Evolutionary conservation across 1,140 invertebrate genomes (phyloP).

Genomic region (Brachionus rotundiformis): DNA sequence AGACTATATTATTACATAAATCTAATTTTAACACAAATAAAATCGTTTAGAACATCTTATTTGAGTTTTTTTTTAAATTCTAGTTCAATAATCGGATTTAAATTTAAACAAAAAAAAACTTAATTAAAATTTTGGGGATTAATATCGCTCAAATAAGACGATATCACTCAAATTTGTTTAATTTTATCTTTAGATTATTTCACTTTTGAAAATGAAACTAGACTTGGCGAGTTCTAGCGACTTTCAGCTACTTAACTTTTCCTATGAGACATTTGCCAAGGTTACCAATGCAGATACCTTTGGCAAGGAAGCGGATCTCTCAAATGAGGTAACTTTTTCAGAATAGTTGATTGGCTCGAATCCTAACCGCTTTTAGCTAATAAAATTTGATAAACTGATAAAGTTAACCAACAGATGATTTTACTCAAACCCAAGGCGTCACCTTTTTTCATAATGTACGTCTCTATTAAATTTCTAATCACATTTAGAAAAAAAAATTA

Average conservation of each 20-base stretch:
- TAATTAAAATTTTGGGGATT: slow-evolving; percentile 6
- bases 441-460: slow-evolving; percentile 30
- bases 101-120: slow-evolving; percentile 18
- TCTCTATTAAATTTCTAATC: slow-evolving; percentile 38
- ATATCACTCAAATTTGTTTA: slow-evolving; percentile 14
- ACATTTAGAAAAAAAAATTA: slow-evolving; percentile 19
- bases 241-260: too few relatives aligned
- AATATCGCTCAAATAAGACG: background rate
- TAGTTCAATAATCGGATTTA: slow-evolving; percentile 47
- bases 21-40: slow-evolving; percentile 3
- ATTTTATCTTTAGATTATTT: background rate
- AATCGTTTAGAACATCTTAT: background rate
- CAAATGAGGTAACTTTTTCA: background rate
- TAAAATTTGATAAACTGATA: background rate
- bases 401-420: slow-evolving; percentile 37
- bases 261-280: too few relatives aligned
- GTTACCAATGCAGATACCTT: background rate
- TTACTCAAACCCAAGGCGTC: slow-evolving; percentile 21
- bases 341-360: background rate
- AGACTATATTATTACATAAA: slow-evolving; percentile 19
- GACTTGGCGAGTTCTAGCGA: background rate
- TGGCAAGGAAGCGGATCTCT: background rate
- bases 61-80: background rate
- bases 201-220: slow-evolving; percentile 26
- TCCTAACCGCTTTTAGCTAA: background rate